phyloP scores from a whole-genome alignment of 92 coral and sea anemone species.

The Meandrina meandrites region DNA sequence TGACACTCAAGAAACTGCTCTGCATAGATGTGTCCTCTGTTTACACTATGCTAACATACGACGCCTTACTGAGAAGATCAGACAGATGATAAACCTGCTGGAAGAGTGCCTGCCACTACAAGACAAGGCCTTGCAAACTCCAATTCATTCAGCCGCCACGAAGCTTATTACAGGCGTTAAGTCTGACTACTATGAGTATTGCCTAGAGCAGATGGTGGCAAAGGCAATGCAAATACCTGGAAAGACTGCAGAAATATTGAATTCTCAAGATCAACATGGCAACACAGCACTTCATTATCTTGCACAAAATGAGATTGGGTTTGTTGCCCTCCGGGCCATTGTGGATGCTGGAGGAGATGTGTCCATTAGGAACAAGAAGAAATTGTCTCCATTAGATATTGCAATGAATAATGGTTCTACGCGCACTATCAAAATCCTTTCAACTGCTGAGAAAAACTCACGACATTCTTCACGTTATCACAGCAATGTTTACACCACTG shows the following conservation, averaged over 20 bases:
- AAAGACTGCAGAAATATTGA: constrained; percentile 42
- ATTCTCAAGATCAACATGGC: constrained; percentile 65
- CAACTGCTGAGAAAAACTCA: background rate
- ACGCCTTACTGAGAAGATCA: constrained; percentile 38
- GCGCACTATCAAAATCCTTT: constrained; percentile 49
- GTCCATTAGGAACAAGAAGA: constrained; percentile 50
- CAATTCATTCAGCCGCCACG: constrained; percentile 78
- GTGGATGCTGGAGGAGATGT: constrained; percentile 68
- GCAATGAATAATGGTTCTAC: constrained; percentile 62
- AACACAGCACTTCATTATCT: constrained; percentile 73
- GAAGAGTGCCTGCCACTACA: constrained; percentile 67
- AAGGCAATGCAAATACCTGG: constrained; percentile 53
- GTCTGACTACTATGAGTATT: constrained; percentile 48
- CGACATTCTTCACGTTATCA: background rate
- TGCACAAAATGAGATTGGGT: constrained; percentile 61
- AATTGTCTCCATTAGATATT: constrained; percentile 60
- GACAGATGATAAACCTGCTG: constrained; percentile 44
- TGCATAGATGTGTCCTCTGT: constrained; percentile 76
- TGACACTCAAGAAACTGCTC: constrained; percentile 70
- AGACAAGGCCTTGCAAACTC: constrained; percentile 72
- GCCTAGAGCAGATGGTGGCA: constrained; percentile 56
- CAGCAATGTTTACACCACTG: constrained; percentile 20
- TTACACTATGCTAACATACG: constrained; percentile 32
- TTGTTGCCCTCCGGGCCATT: constrained; percentile 50
- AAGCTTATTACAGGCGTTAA: constrained; percentile 55